phyloP scores from a whole-genome alignment of 1,140 invertebrate species.

The Pseudoatta argentina region DNA sequence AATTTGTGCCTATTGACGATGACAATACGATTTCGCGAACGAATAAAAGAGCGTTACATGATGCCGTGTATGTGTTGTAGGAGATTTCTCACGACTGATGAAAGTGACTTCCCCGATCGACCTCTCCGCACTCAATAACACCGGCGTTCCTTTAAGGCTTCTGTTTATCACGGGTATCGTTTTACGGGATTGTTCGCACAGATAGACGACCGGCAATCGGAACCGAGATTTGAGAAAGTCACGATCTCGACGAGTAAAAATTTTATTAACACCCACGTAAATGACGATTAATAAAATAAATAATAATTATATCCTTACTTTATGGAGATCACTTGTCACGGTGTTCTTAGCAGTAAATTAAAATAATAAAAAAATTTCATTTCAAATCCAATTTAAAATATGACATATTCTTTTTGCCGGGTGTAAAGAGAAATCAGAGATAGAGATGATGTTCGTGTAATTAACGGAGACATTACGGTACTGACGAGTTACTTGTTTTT shows the following conservation, averaged over 20 bases:
- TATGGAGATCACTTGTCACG: not conserved
- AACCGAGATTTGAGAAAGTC: slow-evolving; percentile 58
- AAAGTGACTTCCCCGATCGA: slow-evolving; percentile 50
- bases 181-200: slow-evolving; percentile 55
- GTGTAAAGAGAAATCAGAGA: not conserved
- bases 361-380: slow-evolving; percentile 20
- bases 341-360: not conserved
- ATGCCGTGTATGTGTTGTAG: too few species aligned
- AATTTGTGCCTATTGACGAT: slow-evolving; percentile 2
- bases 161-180: slow-evolving; percentile 57
- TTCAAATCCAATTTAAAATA: slow-evolving; percentile 23
- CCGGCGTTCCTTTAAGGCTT: slow-evolving; percentile 50
- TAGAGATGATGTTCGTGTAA: not conserved
- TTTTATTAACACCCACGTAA: slow-evolving; percentile 26
- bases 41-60: not conserved
- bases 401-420: not conserved
- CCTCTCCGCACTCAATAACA: slow-evolving; percentile 41
- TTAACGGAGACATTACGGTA: slow-evolving; percentile 31
- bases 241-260: slow-evolving; percentile 49
- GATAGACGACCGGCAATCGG: slow-evolving; percentile 42
- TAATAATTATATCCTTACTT: slow-evolving; percentile 6
- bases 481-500: slow-evolving; percentile 8
- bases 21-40: slow-evolving; percentile 32
- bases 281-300: slow-evolving; percentile 28
- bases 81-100: slow-evolving; percentile 47